Percentiles rank a stretch among this genome's conserved stretches.
These are phyloP conservation scores for Flexamia atlantica DNA, from an alignment of 2,888 invertebrate genomes.

Conservation along the genomic window DNA sequence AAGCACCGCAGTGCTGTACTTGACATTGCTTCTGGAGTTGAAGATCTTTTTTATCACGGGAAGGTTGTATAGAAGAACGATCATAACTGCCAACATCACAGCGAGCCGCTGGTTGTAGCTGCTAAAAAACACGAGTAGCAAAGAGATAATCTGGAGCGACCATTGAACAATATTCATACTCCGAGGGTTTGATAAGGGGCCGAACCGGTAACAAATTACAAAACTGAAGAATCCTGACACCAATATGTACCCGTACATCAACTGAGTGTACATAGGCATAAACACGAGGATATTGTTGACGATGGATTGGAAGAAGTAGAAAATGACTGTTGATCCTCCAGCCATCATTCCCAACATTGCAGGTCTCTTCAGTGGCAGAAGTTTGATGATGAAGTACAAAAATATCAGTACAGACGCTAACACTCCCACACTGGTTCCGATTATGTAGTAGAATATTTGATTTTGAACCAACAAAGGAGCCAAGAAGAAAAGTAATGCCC, in stretches of 20 bases:
- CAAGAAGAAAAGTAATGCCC: background rate
- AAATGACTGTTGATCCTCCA: background rate
- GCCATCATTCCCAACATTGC: slow-evolving; percentile 5
- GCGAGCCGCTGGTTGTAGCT: background rate
- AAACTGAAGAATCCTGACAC: slow-evolving; percentile 5
- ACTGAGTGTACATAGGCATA: background rate
- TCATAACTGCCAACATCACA: background rate
- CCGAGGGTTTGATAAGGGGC: background rate
- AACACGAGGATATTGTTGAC: background rate
- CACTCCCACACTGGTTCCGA: slow-evolving; percentile 3
- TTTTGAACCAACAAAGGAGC: slow-evolving; percentile 2
- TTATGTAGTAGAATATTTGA: slow-evolving; percentile 26
- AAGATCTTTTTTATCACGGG: background rate
- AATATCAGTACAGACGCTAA: background rate
- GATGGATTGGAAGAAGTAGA: slow-evolving; percentile 5
- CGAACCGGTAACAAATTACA: background rate
- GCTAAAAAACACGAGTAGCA: background rate
- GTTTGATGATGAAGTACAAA: background rate
- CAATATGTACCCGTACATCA: background rate
- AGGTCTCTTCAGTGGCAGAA: slow-evolving; percentile 16
- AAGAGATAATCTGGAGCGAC: background rate
- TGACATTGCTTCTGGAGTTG: background rate
- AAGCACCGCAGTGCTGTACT: background rate
- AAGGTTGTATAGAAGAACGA: background rate
- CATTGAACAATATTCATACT: slow-evolving; percentile 1